phyloP scores from a whole-genome alignment of 2,113 vertebrate genomes.

The Peromyscus californicus region DNA sequence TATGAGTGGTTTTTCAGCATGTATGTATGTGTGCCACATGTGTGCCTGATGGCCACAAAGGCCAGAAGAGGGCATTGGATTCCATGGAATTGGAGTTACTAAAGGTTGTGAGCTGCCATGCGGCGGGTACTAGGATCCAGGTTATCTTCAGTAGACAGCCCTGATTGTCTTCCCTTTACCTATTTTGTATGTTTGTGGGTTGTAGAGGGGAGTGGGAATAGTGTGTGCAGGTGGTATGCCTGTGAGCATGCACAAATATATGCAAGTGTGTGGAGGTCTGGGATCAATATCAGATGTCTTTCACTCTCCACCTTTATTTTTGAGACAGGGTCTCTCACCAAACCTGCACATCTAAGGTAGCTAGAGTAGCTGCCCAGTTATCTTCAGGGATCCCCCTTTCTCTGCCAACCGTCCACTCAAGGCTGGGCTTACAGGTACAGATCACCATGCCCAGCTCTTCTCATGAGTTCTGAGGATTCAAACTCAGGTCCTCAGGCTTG shows the following conservation, averaged over 20 bases:
- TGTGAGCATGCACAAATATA: neutral
- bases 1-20: neutral
- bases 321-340: neutral
- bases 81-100: neutral
- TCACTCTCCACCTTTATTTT: neutral
- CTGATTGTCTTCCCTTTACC: neutral
- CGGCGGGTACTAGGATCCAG: fast-evolving
- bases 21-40: neutral
- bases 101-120: neutral
- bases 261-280: neutral
- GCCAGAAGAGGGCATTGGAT: neutral
- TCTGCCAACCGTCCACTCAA: neutral
- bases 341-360: neutral
- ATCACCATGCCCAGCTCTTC: neutral
- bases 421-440: neutral
- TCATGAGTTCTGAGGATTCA: neutral
- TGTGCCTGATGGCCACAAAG: neutral
- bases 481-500: neutral
- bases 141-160: neutral
- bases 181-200: neutral
- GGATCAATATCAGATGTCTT: neutral
- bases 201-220: neutral
- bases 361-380: neutral
- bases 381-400: neutral
- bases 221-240: neutral